These are phyloP conservation scores for Phoenoteleia sp. DNA, from an alignment of 2,888 invertebrate species.

Conservation along the genomic window DNA sequence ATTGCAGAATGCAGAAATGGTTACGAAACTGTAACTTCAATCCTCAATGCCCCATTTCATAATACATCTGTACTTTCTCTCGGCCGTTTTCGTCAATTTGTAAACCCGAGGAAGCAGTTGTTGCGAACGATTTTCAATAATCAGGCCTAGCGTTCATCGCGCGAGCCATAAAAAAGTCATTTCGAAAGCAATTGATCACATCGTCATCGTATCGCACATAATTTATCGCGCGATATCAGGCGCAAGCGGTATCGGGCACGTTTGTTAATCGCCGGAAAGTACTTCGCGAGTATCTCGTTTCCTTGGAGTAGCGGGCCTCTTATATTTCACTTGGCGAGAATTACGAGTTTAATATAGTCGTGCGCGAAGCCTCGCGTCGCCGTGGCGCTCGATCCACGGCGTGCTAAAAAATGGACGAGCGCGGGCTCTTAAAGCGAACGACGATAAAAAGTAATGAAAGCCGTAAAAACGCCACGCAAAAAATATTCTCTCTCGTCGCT, in stretches of 20 bases:
- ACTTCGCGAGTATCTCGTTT: slow-evolving; percentile 72
- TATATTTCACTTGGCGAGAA: slow-evolving; percentile 83
- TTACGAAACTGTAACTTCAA: too few species aligned
- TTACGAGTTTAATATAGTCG: slow-evolving; percentile 83
- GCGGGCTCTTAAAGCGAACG: slow-evolving; percentile 80
- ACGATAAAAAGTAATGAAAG: slow-evolving; percentile 85
- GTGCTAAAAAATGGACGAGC: slow-evolving; percentile 84
- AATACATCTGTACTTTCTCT: too few species aligned
- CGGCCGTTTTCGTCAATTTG: slow-evolving; percentile 31
- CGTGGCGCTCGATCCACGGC: slow-evolving; percentile 79
- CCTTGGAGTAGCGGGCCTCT: slow-evolving; percentile 75
- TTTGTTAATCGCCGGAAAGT: slow-evolving; percentile 73
- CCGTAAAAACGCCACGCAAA: slow-evolving; percentile 79
- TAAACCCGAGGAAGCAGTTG: slow-evolving; percentile 4
- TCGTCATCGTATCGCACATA: slow-evolving; percentile 50
- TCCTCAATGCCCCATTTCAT: too few species aligned
- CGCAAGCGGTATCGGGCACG: slow-evolving; percentile 66
- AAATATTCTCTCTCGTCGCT: slow-evolving; percentile 34
- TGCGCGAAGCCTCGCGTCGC: slow-evolving; percentile 76
- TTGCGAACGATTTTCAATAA: slow-evolving; percentile 44
- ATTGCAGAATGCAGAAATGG: too few species aligned
- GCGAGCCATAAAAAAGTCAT: slow-evolving; percentile 45
- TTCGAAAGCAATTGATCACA: slow-evolving; percentile 53
- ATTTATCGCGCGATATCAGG: slow-evolving; percentile 61
- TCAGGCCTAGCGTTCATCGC: slow-evolving; percentile 31